Evolutionary conservation across 2,888 invertebrate genomes (phyloP), one percentile per base, ranked within the genome.

Genomic region (Nemapogon koenigi): DNA sequence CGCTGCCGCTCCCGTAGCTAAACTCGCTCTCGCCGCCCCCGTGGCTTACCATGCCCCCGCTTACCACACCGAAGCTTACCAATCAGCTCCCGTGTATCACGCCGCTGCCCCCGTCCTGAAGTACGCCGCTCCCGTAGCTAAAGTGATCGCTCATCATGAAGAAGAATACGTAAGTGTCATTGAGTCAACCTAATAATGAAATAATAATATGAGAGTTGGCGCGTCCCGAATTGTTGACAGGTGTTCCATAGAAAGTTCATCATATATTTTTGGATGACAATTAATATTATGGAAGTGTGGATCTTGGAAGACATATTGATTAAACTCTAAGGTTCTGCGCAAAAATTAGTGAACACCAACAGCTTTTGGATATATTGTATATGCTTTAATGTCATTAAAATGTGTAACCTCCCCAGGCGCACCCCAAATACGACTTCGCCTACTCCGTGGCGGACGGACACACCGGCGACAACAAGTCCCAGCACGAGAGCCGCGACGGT

Each of bases 391-490:
- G n/a, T n/a, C n/a, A n/a, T n/a, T n/a, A 10, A 35, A n/a, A 13
- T 26, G 2, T 15, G 13, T 26, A n/a, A n/a, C n/a, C n/a, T n/a
- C n/a, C 25, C 2, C 37, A 81, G 81, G 63, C 80, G 11, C 72
- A 81, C 55, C 82, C 82, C 38, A 73, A 78, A 51, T 82, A 83
- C 59, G 70, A 79, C 37, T 82, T 68, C 62, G 67, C 78, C n/a
- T 82, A 82, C 57, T 81, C 81, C 8, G 82, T 79, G 14, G 70
- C 80, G 41, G 83, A 83, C 46, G 69, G 69, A n/a, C 81, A 82
- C 51, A 72, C 81, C 42, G 84, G 83, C 22, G 83, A 83, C 67
- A 79, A 82, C 62, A 83, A 83, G 68, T 79, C 81, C 45, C 83
- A 83, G 57, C 65, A 73, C 35, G 83, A 83, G 62, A 66, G 70